Conservation (phyloP, 1,140 invertebrate genomes). For the Caenorhabditis tropicalis region DNA sequence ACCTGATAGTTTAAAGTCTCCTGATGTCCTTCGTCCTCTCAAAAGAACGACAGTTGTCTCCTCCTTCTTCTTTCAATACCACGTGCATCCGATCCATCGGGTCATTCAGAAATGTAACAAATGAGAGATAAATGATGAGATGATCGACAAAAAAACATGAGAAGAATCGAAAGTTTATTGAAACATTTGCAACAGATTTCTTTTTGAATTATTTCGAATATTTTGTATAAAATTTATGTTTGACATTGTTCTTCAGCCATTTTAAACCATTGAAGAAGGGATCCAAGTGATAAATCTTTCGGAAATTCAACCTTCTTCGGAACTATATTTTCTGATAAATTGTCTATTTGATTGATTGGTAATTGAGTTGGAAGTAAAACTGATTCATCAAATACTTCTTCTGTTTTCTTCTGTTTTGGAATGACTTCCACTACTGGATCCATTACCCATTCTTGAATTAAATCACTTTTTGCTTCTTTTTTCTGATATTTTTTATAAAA, state of each 20-base stretch:
- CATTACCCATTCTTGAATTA: conserved; percentile 10
- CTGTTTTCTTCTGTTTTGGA: neutral
- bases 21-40: neutral
- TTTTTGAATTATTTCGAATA: no score
- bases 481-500: conserved; percentile 17
- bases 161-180: conserved; percentile 10
- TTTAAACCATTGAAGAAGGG: conserved; percentile 27
- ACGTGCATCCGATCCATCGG: conserved; percentile 18
- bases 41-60: conserved; percentile 3
- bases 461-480: neutral
- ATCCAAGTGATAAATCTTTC: neutral
- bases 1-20: conserved; percentile 23
- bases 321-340: neutral
- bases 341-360: neutral
- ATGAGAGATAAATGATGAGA: neutral
- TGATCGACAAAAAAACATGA: neutral
- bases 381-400: neutral
- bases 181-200: neutral
- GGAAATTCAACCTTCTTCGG: neutral
- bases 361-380: neutral
- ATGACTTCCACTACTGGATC: neutral
- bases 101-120: neutral
- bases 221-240: no score
- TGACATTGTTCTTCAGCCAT: neutral
- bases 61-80: neutral